phyloP scores from a whole-genome alignment of 2,797 vertebrate species.

The Poecilia velifera region DNA sequence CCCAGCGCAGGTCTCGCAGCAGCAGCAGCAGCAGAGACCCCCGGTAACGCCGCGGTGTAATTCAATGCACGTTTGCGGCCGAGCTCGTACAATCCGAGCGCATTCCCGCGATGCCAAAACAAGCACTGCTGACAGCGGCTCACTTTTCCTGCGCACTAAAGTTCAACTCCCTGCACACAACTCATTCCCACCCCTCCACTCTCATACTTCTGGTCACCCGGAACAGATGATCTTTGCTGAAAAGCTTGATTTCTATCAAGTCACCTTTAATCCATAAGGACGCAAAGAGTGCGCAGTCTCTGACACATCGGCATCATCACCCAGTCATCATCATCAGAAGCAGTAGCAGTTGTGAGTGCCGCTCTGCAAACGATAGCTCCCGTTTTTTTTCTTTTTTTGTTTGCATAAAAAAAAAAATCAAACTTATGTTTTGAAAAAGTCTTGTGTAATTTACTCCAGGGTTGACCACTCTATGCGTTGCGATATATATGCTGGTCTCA shows the following conservation, averaged over 20 bases:
- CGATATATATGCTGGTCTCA: not conserved
- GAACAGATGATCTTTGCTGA: conserved; percentile 78
- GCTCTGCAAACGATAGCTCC: not conserved
- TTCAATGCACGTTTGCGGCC: conserved; percentile 84
- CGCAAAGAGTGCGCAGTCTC: conserved; percentile 33
- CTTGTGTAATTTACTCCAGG: not conserved
- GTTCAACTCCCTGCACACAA: conserved; percentile 76
- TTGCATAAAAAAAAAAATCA: not conserved
- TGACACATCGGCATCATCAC: conserved; percentile 20
- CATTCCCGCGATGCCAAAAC: conserved; percentile 87
- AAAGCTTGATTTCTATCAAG: conserved; percentile 63
- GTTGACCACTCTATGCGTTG: not conserved
- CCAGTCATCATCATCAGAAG: conserved; percentile 16
- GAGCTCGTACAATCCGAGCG: conserved; percentile 86
- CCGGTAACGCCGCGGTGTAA: conserved; percentile 82
- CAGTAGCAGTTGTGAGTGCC: not conserved
- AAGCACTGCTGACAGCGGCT: conserved; percentile 84
- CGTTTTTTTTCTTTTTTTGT: not conserved
- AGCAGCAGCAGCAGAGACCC: conserved; percentile 73
- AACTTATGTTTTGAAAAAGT: not conserved
- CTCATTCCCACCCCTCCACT: not conserved
- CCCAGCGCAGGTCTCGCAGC: conserved; percentile 68
- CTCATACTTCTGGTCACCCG: conserved; percentile 19
- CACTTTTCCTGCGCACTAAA: conserved; percentile 83
- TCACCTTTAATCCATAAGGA: conserved; percentile 39